Conservation (phyloP, 2,113 vertebrate genomes). For the Pterocles burchelli region DNA sequence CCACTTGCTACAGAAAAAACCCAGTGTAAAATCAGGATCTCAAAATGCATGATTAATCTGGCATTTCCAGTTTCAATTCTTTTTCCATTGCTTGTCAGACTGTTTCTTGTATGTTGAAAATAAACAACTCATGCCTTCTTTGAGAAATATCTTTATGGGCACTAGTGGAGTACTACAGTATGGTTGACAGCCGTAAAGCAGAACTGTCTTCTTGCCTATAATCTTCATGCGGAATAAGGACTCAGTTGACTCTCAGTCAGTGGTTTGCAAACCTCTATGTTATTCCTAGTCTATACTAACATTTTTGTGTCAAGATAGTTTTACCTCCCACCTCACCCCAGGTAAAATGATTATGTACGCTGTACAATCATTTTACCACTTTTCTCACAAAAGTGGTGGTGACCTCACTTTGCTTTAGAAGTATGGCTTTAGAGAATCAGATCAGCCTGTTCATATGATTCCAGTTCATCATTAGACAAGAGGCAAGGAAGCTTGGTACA, state of each 20-base stretch:
- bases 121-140: background rate
- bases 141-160: background rate
- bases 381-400: background rate
- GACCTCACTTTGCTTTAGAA: background rate
- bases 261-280: background rate
- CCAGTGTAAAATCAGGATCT: background rate
- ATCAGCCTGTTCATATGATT: background rate
- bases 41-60: background rate
- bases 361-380: background rate
- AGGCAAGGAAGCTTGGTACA: background rate
- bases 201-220: background rate
- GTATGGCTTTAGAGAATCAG: background rate
- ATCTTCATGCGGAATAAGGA: background rate
- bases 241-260: rapidly evolving
- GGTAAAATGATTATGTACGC: background rate
- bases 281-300: background rate
- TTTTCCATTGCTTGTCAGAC: background rate
- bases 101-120: background rate
- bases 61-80: background rate
- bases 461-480: background rate
- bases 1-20: background rate
- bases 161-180: background rate
- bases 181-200: background rate
- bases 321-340: background rate
- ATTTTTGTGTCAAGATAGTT: background rate